Base-by-base conservation (phyloP, 2,797 vertebrate species). In the Psittacula echo region DNA sequence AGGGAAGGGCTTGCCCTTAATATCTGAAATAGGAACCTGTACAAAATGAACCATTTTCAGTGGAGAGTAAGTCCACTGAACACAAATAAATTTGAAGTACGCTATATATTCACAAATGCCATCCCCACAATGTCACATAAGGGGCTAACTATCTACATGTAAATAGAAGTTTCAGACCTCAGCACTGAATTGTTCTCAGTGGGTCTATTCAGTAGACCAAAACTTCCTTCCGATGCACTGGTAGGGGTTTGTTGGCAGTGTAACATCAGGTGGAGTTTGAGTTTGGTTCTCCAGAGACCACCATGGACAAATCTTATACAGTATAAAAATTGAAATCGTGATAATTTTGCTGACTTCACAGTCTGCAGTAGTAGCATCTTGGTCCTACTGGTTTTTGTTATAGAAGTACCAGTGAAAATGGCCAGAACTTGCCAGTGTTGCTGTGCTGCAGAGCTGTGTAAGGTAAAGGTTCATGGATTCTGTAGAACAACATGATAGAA, bases 51-150 rank as follows among this genome's bases (percentile, higher is more conserved):
- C 3, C 5, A 11, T 60, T 88, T 93, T 77, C 48, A 58, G 32
- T 68, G 23, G n/a, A 54, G n/a, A 71, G 10, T 68, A 14, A 47
- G 27, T 58, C 13, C 54, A 15, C 54, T 34, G 32, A 58, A 50
- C 14, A 16, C 48, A 56, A 30, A 47, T 23, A 47, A 47, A 41
- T 82, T 53, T 2, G 4, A 81, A 64, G 17, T 66, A n/a, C 39
- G 21, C 15, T 74, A 6, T 87, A 4, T 45, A 27, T 89, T 79
- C 14, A 23, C 39, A 21, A 41, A 16, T 81, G 29, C 32, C 1
- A 4, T 83, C 51, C 67, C 8, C 8, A 39, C 11, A 53, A 7
- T 4, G 5, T 64, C 75, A 44, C 0, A 0, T 64, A 61, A 23
- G 39, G 16, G 14, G 7, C 82, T 79, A 70, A 73, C 15, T 91